Base-by-base conservation (phyloP, 1,140 invertebrate species). In the Drosophila nigrodunni region DNA sequence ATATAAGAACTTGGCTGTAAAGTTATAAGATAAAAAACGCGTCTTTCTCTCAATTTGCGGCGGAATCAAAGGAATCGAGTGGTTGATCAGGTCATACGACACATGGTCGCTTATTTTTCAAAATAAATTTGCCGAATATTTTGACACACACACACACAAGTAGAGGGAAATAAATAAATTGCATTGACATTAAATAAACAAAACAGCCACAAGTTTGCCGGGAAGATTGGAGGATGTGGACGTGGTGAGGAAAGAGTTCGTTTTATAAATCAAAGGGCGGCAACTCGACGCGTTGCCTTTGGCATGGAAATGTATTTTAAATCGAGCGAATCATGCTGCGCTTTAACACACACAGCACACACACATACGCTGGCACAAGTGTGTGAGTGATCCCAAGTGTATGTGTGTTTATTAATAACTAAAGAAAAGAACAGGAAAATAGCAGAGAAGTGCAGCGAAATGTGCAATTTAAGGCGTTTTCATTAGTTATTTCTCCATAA, bases 401-500 rank as follows among this genome's bases (percentile, higher is more conserved):
- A 11, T 65, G 61, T 41, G 50, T 47, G 85, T 87, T 87, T 87
- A 87, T 87, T 80, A 89, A 87, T 87, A 87, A 70, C 72, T 67
- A 54, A 61, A 70, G 44, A 57, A 78, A n/a, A 44, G n/a, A 39
- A 39, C 2, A 55, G 43, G 39, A 50, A 39, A 55, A 34, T 9
- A 39, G 30, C 49, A 68, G 62, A 73, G 62, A 71, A 69, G 61
- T 76, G 79, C 65, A 68, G 66, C 65, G 74, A 73, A 87, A 83
- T 88, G 78, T 80, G 77, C 73, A 88, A 87, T 87, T 85, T 76
- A 81, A 80, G 74, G 74, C 82, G 60, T 77, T 80, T 87, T 87
- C 83, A 87, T 87, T 87, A 87, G 85, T 89, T 87, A 87, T 87
- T 87, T 87, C 85, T 87, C 85, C 83, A 87, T 87, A 87, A 87